Evolutionary conservation across 2,113 vertebrate genomes (phyloP), one percentile per base, ranked within the genome.

Genomic region (Gambusia affinis): DNA sequence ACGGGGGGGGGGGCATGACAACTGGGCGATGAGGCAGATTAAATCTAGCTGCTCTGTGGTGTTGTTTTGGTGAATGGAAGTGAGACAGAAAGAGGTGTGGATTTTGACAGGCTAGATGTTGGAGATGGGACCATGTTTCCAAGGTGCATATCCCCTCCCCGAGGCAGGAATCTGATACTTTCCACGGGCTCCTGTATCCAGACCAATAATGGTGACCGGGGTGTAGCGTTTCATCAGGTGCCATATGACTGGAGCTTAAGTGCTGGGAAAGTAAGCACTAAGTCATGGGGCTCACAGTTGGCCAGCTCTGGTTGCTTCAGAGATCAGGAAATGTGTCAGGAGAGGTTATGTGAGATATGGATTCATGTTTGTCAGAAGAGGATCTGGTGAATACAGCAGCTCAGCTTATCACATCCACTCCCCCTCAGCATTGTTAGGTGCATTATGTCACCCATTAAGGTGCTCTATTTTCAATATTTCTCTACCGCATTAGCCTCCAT

Each of bases 101-200:
- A 24, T 57, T 57, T 57, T 8, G 24, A 57, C 51, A 80, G 78
- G 76, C 63, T 42, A 67, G 78, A 65, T 24, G 37, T 47, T 82
- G 77, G 78, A 85, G 86, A 81, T 91, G 80, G 67, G 81, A 80
- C 88, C 60, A 28, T 75, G 81, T 93, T 92, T 91, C 89, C 85
- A 82, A 91, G 84, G 84, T 91, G 81, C 88, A 64, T 77, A 82
- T 33, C 79, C 81, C 88, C 51, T n/a, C 72, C 89, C 83, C 4
- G 80, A 87, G 90, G 91, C 88, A 88, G 88, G 88, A 92, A 93
- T 93, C 85, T 1, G 86, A 92, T 93, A 91, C 91, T 90, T 93
- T 93, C 92, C 91, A 90, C 67, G 83, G 87, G 88, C 85, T 93
- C 87, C 85, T 81, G 78, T 92, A 89, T 91, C 88, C 88, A 84